Evolutionary conservation across 2,797 vertebrate genomes (phyloP), one percentile per base, ranked within the genome.

Genomic region (Oryzias dopingdopingensis): DNA sequence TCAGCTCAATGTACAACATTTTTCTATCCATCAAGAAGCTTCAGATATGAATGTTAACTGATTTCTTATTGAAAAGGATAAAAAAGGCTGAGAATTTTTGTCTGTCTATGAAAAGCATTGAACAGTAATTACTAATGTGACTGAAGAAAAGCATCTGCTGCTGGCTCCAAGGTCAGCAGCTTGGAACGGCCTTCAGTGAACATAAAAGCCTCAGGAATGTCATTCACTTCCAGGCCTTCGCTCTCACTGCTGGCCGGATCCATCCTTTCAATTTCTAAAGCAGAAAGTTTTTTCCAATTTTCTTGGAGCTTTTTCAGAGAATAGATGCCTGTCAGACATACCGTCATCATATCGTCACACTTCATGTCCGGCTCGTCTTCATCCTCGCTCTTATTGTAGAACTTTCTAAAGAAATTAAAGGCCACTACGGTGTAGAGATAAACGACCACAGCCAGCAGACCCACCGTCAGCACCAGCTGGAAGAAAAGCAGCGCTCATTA

Each of bases 401-500:
- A 99, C 87, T 97, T 98, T 59, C 97, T 94, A 90, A 99, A 99
- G 91, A 99, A 99, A 91, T 98, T 99, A 89, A 99, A 99, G 4
- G 97, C 96, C 82, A 99, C 96, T 65, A 99, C 97, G 0, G 96
- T 98, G 82, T 99, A 99, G 50, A 99, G 94, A 60, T 99, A 99
- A 20, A 99, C 97, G 0, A 99, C 95, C 18, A 99, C 97, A 0
- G 96, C 96, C n/a, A 99, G 90, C 72, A 99, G 92, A 12, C 97
- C 97, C n/a, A 99, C 97, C 0, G 97, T 99, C 67, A 99, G 88
- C 73, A 96, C 93, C 5, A 99, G 86, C 97, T 99, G 59, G 6
- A 59, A 22, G 20, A 16, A 70, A 10, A 69, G 1, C 32, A 7
- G 1, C 1, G 0, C 1, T 29, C 1, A 2, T 53, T 50, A 20